Evolutionary conservation across 2,888 invertebrate species (phyloP).

Genomic region (Callyntrura sp.): DNA sequence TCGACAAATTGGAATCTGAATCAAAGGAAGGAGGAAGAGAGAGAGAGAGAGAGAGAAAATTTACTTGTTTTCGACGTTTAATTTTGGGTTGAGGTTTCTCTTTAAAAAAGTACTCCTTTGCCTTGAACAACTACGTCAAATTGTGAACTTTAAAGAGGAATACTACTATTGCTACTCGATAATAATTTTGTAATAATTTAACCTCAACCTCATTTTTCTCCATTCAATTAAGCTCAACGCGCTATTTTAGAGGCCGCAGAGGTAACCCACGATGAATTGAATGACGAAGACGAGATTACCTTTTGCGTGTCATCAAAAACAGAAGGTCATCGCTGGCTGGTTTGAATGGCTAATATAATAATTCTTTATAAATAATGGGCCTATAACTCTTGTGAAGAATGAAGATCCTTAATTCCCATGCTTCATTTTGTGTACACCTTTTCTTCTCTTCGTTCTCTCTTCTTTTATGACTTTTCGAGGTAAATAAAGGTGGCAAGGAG

Average conservation of each 20-base stretch:
- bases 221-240: background rate
- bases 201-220: constrained; percentile 16
- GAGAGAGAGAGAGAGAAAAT: background rate
- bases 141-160: no score
- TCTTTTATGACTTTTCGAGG: background rate
- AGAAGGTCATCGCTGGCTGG: background rate
- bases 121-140: no score
- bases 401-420: background rate
- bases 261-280: no score
- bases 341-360: constrained; percentile 15
- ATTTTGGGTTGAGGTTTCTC: background rate
- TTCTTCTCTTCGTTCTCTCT: background rate
- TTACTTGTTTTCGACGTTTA: constrained; percentile 15
- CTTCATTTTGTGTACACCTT: background rate
- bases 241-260: background rate
- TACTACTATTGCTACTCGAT: background rate
- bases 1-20: background rate
- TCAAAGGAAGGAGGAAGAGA: background rate
- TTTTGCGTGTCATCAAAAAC: background rate
- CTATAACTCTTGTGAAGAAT: background rate
- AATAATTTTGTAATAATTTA: constrained; percentile 5
- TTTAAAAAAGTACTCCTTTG: background rate
- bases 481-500: no score
- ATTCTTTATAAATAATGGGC: background rate
- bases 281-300: background rate